Conservation (phyloP, 1,140 invertebrate species). For the Linepithema humile region DNA sequence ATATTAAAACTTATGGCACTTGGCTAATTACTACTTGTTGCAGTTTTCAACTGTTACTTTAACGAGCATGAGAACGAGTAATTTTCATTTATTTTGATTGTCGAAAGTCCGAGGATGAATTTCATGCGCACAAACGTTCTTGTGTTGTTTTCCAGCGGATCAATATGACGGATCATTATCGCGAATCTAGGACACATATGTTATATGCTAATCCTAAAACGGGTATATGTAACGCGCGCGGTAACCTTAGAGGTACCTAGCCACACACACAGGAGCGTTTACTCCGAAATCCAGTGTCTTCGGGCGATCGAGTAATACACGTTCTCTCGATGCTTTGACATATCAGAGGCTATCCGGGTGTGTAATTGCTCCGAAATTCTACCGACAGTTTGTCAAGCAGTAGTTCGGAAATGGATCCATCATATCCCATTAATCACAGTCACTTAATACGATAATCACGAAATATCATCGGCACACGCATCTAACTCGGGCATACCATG, state of each 20-base stretch:
- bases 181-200: constrained; percentile 36
- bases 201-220: constrained; percentile 40
- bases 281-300: constrained; percentile 40
- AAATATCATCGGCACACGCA: constrained; percentile 29
- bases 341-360: constrained; percentile 22
- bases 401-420: constrained; percentile 42
- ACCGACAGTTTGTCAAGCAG: constrained; percentile 54
- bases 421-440: constrained; percentile 57
- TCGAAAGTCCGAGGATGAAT: neutral
- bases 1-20: neutral
- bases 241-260: constrained; percentile 15
- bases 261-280: neutral
- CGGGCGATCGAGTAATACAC: constrained; percentile 30
- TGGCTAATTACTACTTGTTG: neutral
- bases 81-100: neutral
- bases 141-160: constrained; percentile 2
- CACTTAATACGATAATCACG: constrained; percentile 56
- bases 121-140: neutral
- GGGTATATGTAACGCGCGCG: neutral
- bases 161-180: constrained; percentile 46
- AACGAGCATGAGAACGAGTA: neutral
- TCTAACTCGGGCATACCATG: constrained; percentile 4
- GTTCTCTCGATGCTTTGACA: constrained; percentile 55
- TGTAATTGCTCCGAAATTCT: constrained; percentile 50
- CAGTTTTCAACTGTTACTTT: constrained; percentile 5